Evolutionary conservation across 2,113 vertebrate species (phyloP).

Genomic region (Archocentrus centrarchus): DNA sequence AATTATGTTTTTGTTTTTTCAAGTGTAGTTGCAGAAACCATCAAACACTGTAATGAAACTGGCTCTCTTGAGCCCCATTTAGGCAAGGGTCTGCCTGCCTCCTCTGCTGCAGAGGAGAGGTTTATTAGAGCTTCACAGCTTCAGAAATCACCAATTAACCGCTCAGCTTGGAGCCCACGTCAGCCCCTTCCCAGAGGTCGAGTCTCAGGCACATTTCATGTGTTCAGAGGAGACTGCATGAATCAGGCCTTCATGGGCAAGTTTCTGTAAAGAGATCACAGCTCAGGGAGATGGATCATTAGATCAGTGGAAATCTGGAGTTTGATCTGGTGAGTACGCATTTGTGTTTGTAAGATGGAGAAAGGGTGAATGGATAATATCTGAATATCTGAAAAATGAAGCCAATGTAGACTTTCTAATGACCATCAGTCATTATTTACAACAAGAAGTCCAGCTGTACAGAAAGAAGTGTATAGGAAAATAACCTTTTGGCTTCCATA

Average conservation of each 20-base stretch:
- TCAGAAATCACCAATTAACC: not conserved
- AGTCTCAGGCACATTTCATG: not conserved
- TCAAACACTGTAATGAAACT: not conserved
- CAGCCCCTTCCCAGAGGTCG: not conserved
- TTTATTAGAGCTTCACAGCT: not conserved
- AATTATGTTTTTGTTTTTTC: not conserved
- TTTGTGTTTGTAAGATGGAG: not conserved
- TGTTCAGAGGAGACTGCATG: not conserved
- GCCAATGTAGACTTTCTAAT: not conserved
- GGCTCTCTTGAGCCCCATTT: not conserved
- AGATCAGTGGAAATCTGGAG: not conserved
- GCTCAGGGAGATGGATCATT: not conserved
- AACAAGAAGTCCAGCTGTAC: not conserved
- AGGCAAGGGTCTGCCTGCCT: not conserved
- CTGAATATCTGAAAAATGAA: not conserved
- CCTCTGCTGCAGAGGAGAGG: slow-evolving; percentile 3
- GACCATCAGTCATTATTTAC: not conserved
- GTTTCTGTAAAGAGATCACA: not conserved
- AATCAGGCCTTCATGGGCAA: not conserved
- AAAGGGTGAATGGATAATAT: not conserved
- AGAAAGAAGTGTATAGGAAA: not conserved
- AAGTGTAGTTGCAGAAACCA: not conserved
- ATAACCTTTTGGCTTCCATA: too few species aligned
- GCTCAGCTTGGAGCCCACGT: not conserved
- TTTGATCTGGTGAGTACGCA: not conserved